Evolutionary conservation across 2,888 invertebrate genomes (phyloP).

Genomic region (Ernsta delagoae): DNA sequence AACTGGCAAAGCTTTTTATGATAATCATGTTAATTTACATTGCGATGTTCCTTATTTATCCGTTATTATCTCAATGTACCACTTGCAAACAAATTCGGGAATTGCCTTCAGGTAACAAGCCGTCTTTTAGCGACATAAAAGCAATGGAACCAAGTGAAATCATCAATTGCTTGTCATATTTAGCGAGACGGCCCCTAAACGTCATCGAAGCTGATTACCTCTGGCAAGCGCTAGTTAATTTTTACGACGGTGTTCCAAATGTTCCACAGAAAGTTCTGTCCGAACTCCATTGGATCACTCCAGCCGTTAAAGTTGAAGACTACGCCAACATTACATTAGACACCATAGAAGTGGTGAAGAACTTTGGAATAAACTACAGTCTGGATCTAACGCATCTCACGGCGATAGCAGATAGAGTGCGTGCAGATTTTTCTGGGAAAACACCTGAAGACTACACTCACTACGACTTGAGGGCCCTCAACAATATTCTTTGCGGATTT

Average conservation of each 20-base stretch:
- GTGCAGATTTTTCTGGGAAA: conserved; percentile 80
- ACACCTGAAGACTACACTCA: conserved; percentile 82
- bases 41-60: conserved; percentile 29
- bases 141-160: conserved; percentile 59
- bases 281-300: conserved; percentile 74
- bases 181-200: conserved; percentile 61
- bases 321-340: conserved; percentile 79
- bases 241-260: conserved; percentile 60
- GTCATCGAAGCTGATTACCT: conserved; percentile 61
- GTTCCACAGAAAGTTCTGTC: conserved; percentile 73
- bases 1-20: not conserved
- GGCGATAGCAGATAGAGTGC: conserved; percentile 79
- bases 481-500: conserved; percentile 84
- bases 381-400: conserved; percentile 68
- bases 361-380: conserved; percentile 81
- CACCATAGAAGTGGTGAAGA: conserved; percentile 80
- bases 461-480: conserved; percentile 81
- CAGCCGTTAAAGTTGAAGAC: conserved; percentile 76
- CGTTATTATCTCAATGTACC: conserved; percentile 41
- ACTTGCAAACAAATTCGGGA: conserved; percentile 62
- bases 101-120: conserved; percentile 50
- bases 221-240: conserved; percentile 64
- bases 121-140: conserved; percentile 54
- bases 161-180: conserved; percentile 64
- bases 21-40: conserved; percentile 10